Conservation (phyloP, 2,888 invertebrate species). For the Plebejus anna region DNA sequence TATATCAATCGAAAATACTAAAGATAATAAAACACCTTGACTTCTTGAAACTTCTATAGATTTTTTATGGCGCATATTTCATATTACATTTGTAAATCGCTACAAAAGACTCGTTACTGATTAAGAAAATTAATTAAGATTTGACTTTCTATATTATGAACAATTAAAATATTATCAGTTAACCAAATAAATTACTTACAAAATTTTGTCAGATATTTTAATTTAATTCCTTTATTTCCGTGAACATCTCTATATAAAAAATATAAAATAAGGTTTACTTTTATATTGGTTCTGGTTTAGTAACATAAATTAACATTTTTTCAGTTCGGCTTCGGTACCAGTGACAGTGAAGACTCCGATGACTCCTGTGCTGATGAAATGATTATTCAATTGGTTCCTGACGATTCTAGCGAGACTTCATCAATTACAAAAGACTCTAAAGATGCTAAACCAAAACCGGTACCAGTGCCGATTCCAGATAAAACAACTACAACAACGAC, state of each 20-base stretch:
- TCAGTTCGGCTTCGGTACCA: not conserved
- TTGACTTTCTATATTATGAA: too few species aligned
- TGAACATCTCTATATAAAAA: not conserved
- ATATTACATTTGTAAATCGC: not conserved
- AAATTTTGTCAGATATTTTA: not conserved
- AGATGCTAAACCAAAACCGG: not conserved
- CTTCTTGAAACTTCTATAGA: not conserved
- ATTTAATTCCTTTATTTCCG: not conserved
- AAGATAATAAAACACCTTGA: not conserved
- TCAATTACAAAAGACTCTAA: not conserved
- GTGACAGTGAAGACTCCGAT: slow-evolving; percentile 8
- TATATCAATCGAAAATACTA: not conserved
- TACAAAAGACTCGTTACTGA: too few species aligned
- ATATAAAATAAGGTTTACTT: not conserved
- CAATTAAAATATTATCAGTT: not conserved
- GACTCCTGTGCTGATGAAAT: slow-evolving; percentile 37
- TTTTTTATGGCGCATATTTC: not conserved
- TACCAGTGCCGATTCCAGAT: not conserved
- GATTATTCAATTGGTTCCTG: slow-evolving; percentile 38
- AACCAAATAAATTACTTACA: not conserved
- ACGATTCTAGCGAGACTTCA: slow-evolving; percentile 23
- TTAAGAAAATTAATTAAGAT: too few species aligned
- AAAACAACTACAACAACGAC: not conserved
- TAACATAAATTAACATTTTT: not conserved
- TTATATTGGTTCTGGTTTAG: not conserved